Conservation (phyloP, 2,113 vertebrate species). For the Indicator indicator region DNA sequence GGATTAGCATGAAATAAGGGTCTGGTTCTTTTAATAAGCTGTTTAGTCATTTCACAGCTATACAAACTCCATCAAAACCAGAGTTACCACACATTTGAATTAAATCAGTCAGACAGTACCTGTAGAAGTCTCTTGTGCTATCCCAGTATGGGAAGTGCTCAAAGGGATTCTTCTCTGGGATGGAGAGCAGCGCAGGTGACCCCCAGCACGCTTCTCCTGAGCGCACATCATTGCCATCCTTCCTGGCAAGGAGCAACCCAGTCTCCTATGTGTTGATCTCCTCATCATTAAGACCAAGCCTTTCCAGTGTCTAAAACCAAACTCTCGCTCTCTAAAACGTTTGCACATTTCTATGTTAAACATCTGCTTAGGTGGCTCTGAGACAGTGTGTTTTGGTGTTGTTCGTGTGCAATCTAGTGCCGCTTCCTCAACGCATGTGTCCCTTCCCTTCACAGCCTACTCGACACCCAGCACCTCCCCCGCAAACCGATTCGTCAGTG, state of each 20-base stretch:
- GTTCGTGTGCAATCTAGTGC: constrained; percentile 82
- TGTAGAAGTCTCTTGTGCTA: background rate
- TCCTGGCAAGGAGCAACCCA: background rate
- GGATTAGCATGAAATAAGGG: constrained; percentile 12
- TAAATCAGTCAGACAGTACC: background rate
- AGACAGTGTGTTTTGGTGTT: constrained; percentile 82
- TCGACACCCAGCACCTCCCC: constrained; percentile 99
- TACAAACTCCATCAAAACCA: background rate
- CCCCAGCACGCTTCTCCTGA: background rate
- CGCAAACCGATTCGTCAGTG: constrained; percentile 99
- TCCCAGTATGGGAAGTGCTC: background rate
- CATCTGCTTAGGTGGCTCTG: constrained; percentile 76
- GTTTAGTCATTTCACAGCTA: background rate
- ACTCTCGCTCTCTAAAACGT: constrained; percentile 74
- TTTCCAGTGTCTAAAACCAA: constrained; percentile 58
- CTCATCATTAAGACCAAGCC: background rate
- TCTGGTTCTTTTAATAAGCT: background rate
- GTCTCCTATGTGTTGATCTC: background rate
- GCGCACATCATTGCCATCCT: background rate
- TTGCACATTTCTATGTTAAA: constrained; percentile 76
- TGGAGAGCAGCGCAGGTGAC: background rate
- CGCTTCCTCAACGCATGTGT: constrained; percentile 86
- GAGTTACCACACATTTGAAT: background rate
- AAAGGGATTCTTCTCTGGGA: background rate
- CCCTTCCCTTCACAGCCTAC: constrained; percentile 90